phyloP scores from a whole-genome alignment of 2,113 vertebrate genomes.

The Cynopterus brachyotis region DNA sequence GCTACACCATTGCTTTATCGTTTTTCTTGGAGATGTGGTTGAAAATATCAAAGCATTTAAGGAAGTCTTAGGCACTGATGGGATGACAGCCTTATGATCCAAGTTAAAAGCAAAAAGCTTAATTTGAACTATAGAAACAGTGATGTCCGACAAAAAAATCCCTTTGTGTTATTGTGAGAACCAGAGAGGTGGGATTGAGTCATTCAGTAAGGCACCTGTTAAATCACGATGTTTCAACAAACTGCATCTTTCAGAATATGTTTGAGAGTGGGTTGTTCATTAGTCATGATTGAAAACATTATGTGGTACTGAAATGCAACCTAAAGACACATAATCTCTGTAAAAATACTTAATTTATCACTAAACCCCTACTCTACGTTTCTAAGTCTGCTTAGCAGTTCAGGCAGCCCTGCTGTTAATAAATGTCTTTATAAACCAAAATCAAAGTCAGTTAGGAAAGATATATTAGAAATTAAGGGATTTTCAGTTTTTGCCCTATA shows the following conservation, averaged over 20 bases:
- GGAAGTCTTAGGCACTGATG: neutral
- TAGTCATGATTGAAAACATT: constrained; percentile 20
- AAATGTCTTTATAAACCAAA: neutral
- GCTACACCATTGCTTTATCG: neutral
- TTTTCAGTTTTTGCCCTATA: constrained; percentile 3
- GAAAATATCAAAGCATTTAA: neutral
- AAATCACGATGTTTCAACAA: neutral
- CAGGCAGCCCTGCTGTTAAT: neutral
- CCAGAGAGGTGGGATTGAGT: neutral
- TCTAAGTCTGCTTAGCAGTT: neutral
- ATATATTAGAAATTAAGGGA: neutral
- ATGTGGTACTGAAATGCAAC: neutral
- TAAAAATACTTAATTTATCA: neutral
- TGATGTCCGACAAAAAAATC: neutral
- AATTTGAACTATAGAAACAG: neutral
- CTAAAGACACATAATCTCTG: neutral
- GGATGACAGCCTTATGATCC: neutral
- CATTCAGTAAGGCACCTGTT: neutral
- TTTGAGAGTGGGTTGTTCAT: constrained; percentile 19
- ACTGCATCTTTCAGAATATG: neutral
- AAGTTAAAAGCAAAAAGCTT: neutral
- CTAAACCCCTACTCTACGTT: neutral
- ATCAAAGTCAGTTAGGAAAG: neutral
- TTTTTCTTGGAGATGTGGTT: neutral
- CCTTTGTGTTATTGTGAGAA: neutral